A percentile compares a stretch with the other conserved stretches of the same genome.
Conservation (phyloP, 2,888 invertebrate genomes). For the Dryomyza anilis region DNA sequence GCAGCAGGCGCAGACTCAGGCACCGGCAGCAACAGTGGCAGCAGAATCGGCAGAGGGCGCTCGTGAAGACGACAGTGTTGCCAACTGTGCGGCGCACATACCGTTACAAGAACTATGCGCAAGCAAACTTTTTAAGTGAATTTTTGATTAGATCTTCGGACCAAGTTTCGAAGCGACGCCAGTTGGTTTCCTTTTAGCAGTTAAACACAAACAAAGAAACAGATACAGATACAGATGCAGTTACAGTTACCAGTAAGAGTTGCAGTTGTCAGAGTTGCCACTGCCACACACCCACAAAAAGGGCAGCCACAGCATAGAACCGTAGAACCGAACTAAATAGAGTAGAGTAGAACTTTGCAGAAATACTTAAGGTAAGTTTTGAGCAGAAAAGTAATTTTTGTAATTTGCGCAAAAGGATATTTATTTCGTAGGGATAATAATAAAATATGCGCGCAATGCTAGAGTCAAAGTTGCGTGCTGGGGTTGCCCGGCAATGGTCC, state of each 20-base stretch:
- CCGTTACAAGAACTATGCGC: conserved; percentile 14
- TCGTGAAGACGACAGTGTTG: conserved; percentile 30
- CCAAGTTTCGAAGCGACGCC: conserved; percentile 43
- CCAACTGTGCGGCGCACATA: conserved; percentile 7
- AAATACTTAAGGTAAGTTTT: conserved; percentile 33
- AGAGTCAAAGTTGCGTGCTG: background rate
- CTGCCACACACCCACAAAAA: too few relatives aligned
- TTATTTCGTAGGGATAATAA: conserved; percentile 52
- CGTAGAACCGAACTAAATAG: too few relatives aligned
- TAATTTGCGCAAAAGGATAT: conserved; percentile 53
- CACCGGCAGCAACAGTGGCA: background rate
- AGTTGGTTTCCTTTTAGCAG: background rate
- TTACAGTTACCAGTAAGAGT: too few relatives aligned
- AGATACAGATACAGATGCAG: background rate
- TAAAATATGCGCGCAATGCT: conserved; percentile 44
- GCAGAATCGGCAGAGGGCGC: background rate
- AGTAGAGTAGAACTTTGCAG: conserved; percentile 33
- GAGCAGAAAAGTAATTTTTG: conserved; percentile 39
- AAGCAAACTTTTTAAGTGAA: conserved; percentile 56
- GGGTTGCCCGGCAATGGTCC: background rate
- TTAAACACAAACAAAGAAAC: background rate
- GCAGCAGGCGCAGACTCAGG: background rate
- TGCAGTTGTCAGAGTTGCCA: too few relatives aligned
- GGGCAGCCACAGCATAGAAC: background rate
- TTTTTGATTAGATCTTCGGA: conserved; percentile 57